Evolutionary conservation across 1,140 invertebrate genomes (phyloP), one percentile per base, ranked within the genome.

Genomic region (Hylaeus anthracinus): DNA sequence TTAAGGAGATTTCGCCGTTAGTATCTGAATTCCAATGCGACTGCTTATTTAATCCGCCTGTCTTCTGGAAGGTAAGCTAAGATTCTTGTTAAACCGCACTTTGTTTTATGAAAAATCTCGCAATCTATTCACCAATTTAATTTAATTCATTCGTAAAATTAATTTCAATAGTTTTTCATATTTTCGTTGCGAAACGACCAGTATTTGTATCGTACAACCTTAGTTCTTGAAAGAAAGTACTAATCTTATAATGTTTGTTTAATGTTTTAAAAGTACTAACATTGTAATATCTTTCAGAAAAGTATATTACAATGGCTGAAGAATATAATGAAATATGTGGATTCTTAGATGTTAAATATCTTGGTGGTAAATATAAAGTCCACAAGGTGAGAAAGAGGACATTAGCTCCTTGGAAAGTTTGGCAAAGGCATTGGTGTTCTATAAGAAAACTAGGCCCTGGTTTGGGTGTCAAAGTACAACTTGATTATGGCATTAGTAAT

Each of bases 351-450:
- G 90, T 92, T 1, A 93, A 93, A 51, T 88, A 90, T 8, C 88
- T 89, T 1, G 87, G 88, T 5, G 86, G 81, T 53, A 88, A 87
- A 37, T 88, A 88, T 8, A 87, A 90, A 71, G 86, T 88, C 0
- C 88, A 90, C 26, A 88, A 86, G n/a, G 88, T 92, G 6, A 91
- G 81, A 60, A 93, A 92, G 63, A 86, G 85, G 2, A 74, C 88
- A 0, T 65, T 92, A 2, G 79, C 86, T 0, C 66, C 88, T 48
- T 91, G 90, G 87, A 93, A 93, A 72, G 88, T 93, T 15, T 94
- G 94, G 94, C 90, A 90, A 48, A 91, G 90, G 60, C 91, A 93
- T 79, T 94, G 93, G 93, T 94, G 93, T 77, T 89, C 90, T 0
- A 83, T 94, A 0, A 81, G 86, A n/a, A 91, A 89, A 82, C 78